A percentile compares a stretch with the other conserved stretches of the same genome.
Conservation (phyloP, 2,113 vertebrate genomes). For the Clarias gariepinus region DNA sequence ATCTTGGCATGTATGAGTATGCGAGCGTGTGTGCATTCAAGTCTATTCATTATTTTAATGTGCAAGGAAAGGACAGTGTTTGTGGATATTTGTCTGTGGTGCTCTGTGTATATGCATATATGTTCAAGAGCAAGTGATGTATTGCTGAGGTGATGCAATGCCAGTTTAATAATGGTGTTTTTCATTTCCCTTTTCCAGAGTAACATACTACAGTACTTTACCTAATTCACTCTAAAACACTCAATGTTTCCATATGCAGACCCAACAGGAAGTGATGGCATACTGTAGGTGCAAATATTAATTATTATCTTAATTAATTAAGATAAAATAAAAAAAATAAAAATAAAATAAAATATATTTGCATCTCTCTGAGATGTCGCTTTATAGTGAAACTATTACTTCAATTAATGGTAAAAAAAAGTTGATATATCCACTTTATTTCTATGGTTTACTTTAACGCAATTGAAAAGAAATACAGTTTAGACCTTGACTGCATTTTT, state of each 20-base stretch:
- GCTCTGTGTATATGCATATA: not conserved
- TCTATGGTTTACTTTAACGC: too few relatives aligned
- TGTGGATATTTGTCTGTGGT: conserved; percentile 11
- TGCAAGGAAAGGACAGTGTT: conserved; percentile 9
- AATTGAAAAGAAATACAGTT: too few relatives aligned
- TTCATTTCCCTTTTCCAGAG: not conserved
- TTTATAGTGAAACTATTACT: too few relatives aligned
- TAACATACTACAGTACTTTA: not conserved
- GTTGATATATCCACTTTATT: too few relatives aligned
- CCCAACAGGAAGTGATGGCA: not conserved
- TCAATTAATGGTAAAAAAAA: too few relatives aligned
- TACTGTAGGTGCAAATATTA: not conserved
- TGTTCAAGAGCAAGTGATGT: not conserved
- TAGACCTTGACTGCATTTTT: too few relatives aligned
- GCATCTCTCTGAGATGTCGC: too few relatives aligned
- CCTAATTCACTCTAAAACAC: not conserved
- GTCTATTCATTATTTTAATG: conserved; percentile 45
- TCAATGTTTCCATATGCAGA: not conserved
- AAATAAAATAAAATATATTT: too few relatives aligned
- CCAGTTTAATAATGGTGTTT: not conserved
- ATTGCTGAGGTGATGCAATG: not conserved
- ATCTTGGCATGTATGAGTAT: conserved; percentile 12
- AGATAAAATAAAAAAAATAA: not conserved
- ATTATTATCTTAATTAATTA: too few relatives aligned
- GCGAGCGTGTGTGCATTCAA: not conserved